Evolutionary conservation across 2,888 invertebrate species (phyloP).

Genomic region (Eudasyphora cyanicolor): DNA sequence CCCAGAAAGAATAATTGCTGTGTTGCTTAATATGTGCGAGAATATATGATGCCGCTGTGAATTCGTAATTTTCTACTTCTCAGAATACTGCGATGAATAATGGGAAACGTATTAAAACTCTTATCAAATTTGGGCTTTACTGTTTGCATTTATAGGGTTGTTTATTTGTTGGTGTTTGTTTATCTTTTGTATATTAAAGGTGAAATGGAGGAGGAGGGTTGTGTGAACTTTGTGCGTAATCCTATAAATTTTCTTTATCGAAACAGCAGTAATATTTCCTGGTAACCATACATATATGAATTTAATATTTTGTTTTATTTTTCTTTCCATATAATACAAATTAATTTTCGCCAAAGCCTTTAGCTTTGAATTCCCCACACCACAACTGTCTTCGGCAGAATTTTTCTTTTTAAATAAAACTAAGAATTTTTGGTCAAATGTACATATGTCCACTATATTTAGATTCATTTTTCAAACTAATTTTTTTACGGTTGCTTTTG

Average conservation of each 20-base stretch:
- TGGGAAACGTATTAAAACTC: not conserved
- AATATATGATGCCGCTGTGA: slow-evolving; percentile 35
- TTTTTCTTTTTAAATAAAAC: no score
- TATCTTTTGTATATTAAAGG: not conserved
- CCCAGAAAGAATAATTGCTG: slow-evolving; percentile 41
- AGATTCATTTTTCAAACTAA: no score
- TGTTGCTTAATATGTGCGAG: slow-evolving; percentile 43
- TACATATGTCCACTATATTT: no score
- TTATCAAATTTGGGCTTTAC: slow-evolving; percentile 27
- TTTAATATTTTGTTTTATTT: no score
- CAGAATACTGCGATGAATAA: slow-evolving; percentile 46
- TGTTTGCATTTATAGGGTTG: slow-evolving; percentile 39
- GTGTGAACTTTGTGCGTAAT: slow-evolving; percentile 12
- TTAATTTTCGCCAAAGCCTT: no score
- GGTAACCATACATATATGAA: not conserved
- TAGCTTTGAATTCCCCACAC: no score
- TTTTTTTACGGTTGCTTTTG: no score
- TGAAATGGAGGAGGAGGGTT: not conserved
- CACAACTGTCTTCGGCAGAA: no score
- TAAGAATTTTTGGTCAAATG: no score
- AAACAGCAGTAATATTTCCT: slow-evolving; percentile 37
- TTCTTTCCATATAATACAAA: no score
- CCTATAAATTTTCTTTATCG: not conserved
- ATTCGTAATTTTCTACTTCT: slow-evolving; percentile 55
- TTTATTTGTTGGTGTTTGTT: slow-evolving; percentile 30